Evolutionary conservation across 1,140 invertebrate species (phyloP), one percentile per base, ranked within the genome.

Genomic region (Drosophila subobscura): DNA sequence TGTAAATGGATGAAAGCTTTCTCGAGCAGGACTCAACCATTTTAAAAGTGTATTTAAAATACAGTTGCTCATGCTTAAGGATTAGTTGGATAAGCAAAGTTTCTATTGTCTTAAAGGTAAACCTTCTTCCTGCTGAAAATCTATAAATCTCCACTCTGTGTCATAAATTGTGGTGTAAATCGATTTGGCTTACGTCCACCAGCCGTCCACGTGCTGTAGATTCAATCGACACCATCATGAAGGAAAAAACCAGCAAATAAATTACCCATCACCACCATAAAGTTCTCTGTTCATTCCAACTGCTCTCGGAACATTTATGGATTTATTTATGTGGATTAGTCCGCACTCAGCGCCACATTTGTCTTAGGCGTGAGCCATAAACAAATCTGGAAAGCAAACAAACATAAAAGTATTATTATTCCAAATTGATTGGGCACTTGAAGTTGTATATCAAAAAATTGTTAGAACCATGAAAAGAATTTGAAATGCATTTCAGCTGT

Each of bases 291-390:
- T 52, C 46, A 57, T 29, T 46, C 16, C 33, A 65, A 23, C 56
- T 46, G 27, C 53, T 33, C 7, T 46, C 42, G 16, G 14, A 29
- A 47, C 20, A 33, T n/a, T 12, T 14, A 20, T 51, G 33, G n/a
- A 20, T 20, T 20, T 45, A 25, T 41, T 27, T 29, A 50, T 37
- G 37, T 46, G 23, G 12, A 54, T 49, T 1, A 20, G 16, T 20
- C 16, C 16, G 1, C 16, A 20, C 16, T 20, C 16, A 20, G 16
- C 70, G 60, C 33, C 60, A 73, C 70, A 74, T 74, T 74, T 74
- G 74, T 74, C 71, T 74, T 53, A 53, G 53, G 44, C 27, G 42
- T 54, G 72, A 44, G 44, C 71, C 71, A 57, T 58, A 75, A 74
- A 75, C 54, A 66, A 63, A 49, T 53, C 20, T 44, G 52, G 7